Evolutionary conservation across 1,140 invertebrate species (phyloP), one percentile per base, ranked within the genome.

Genomic region (Helicoverpa armigera): DNA sequence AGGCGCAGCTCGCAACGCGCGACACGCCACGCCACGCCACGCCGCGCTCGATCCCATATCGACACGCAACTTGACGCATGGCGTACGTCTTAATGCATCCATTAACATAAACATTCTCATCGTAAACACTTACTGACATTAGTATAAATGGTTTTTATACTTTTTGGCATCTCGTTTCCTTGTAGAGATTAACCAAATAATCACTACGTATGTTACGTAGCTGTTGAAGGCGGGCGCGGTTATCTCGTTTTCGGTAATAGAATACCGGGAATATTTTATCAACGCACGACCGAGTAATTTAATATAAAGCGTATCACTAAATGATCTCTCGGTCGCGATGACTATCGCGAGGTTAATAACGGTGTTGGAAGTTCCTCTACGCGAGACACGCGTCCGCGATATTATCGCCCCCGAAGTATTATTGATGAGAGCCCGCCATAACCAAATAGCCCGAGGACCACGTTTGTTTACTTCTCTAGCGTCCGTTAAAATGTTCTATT

Each of bases 221-320:
- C 73, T 87, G 79, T 89, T 90, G 88, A 88, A 91, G 91, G 89
- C 89, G 87, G 88, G 90, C 84, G 83, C 82, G 91, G 88, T 92
- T 93, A 92, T 94, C 90, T 92, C 83, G 88, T 91, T 93, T 92
- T 92, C 86, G 89, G 93, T 94, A 94, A 94, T 94, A 93, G 92
- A 94, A 94, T 94, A 94, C 90, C 89, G 86, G 82, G 88, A 91
- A 93, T 91, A 93, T 93, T 93, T 93, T 93, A 94, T 91, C 92
- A 90, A 88, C 87, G 90, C 93, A 94, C 90, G 93, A 92, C 91
- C 92, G 89, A 92, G 93, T 94, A 94, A 94, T 94, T 94, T 94
- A 94, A 94, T 94, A 94, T 94, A 93, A 94, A 94, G 90, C 91
- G 91, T 94, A 94, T 94, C 92, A 93, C 91, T 93, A 93, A 93